Base-by-base conservation (phyloP, 2,113 vertebrate genomes). In the Gambusia holbrooki region DNA sequence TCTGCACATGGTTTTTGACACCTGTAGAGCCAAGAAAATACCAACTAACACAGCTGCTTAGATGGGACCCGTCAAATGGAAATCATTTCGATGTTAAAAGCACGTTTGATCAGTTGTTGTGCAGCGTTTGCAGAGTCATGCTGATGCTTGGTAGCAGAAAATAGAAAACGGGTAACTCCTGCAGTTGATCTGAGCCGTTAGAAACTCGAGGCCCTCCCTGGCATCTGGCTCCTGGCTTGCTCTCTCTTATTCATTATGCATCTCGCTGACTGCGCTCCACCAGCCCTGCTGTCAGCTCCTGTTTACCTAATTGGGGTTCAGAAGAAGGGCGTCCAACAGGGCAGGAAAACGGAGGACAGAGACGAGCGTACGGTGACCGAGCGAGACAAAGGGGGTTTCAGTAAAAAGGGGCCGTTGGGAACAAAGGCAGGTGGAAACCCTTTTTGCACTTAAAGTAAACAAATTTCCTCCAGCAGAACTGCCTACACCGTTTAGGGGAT, bases 261-360 rank as follows among this genome's bases (percentile, higher is more conserved):
- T 76, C 82, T 78, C 76, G 66, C 71, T 80, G 73, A 67, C 73
- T 66, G 48, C 62, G 65, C 80, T 88, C 84, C 71, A 87, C 79
- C 71, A 71, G 78, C 67, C 77, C 80, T 62, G 75, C 90, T 91
- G 90, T 92, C 87, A 86, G 69, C 87, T 87, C 88, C 84, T 66
- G 76, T 92, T 92, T 86, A 83, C 85, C 28, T 92, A 91, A 90
- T 91, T 92, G 88, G 87, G 85, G 79, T 91, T 92, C 82, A 89
- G 71, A 82, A 62, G 79, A 84, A 70, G 74, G 82, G 73, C 82
- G 66, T 81, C 70, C 25, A 19, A 42, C 69, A 22, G 65, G 62
- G 72, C 74, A 69, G 66, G 73, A 69, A 35, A n/a, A 27, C 64
- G 35, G 64, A 79, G 54, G 73, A 70, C 3, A 8, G 32, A 66